These are phyloP conservation scores for Acanthochromis polyacanthus DNA, from an alignment of 2,113 vertebrate species.

Conservation along the genomic window DNA sequence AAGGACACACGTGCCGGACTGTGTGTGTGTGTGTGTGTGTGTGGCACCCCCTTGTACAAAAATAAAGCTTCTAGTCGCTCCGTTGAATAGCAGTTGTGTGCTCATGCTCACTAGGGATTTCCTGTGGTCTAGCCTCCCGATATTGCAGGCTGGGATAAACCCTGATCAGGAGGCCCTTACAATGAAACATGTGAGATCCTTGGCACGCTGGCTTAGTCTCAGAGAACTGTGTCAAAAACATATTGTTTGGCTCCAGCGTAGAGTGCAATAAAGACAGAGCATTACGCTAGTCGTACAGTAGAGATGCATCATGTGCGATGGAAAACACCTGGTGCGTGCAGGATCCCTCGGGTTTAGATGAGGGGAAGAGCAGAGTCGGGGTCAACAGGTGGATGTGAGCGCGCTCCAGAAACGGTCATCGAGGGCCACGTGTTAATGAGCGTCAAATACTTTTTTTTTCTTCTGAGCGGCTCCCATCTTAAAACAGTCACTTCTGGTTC, in stretches of 20 bases:
- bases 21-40: conserved; percentile 44
- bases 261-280: conserved; percentile 32
- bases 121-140: conserved; percentile 69
- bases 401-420: conserved; percentile 19
- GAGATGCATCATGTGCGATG: conserved; percentile 30
- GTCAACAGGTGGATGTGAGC: conserved; percentile 65
- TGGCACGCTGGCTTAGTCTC: conserved; percentile 34
- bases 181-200: conserved; percentile 65
- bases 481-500: conserved; percentile 55
- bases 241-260: conserved; percentile 49
- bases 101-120: conserved; percentile 71
- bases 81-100: conserved; percentile 70
- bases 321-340: conserved; percentile 58
- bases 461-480: conserved; percentile 35
- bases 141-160: conserved; percentile 59
- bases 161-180: conserved; percentile 56
- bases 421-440: conserved; percentile 43
- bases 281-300: conserved; percentile 18
- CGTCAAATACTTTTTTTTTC: conserved; percentile 34
- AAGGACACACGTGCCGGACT: conserved; percentile 27
- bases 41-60: conserved; percentile 51
- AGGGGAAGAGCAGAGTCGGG: conserved; percentile 8
- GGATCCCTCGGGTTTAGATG: conserved; percentile 5
- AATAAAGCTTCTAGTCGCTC: conserved; percentile 61
- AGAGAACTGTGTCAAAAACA: conserved; percentile 63